Evolutionary conservation across 2,113 vertebrate genomes (phyloP), one percentile per base, ranked within the genome.

Genomic region (Pollachius pollachius): DNA sequence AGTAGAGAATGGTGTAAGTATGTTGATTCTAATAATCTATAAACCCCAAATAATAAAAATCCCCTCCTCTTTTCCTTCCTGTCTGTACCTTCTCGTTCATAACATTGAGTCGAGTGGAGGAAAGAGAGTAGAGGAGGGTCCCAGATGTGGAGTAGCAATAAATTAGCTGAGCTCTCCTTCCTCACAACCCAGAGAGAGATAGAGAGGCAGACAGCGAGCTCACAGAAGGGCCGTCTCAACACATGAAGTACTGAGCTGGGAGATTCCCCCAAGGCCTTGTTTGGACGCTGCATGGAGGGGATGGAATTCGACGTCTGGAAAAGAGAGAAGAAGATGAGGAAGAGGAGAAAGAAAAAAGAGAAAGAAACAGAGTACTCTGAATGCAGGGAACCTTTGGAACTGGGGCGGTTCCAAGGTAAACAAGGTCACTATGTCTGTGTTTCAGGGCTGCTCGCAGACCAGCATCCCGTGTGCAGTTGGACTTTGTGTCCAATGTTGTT

Each of bases 171-270:
- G 70, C 78, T 74, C 75, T 81, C 80, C 75, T 80, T 88, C 52
- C 52, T 54, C 52, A 13, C 4, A 11, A 15, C 76, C 67, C 60
- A 72, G 68, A 58, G 59, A 65, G 76, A 74, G 48, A 48, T 21
- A 27, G 62, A 30, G 41, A 68, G 69, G 65, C 48, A 23, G 64
- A 65, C 69, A 63, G 69, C 60, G 70, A 65, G 62, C 70, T 63
- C 15, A 37, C 41, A 34, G 21, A n/a, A 25, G 74, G 65, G 74
- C 82, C 77, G 76, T 81, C 78, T 75, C 79, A 63, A 68, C 70
- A 21, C 75, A 84, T 13, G 80, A 87, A 86, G 84, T 87, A 89
- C 89, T 87, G 64, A 90, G 82, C 67, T 69, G 71, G 65, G 71
- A 65, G 62, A 74, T 87, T 90, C 88, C 89, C 82, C 82, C 75